Conservation (phyloP, 2,888 invertebrate species). For the Iphiclides podalirius region DNA sequence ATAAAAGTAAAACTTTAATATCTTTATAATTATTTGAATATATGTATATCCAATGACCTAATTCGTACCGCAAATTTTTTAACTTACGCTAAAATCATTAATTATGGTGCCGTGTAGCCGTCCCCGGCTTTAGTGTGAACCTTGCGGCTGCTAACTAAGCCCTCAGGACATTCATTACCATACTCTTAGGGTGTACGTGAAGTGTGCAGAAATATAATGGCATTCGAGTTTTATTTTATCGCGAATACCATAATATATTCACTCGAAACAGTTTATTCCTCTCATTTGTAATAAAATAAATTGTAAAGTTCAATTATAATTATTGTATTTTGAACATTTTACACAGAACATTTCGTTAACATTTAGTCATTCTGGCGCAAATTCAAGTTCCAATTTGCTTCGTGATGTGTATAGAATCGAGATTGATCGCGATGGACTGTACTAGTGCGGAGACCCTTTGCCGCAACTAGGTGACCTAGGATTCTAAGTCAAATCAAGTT, state of each 20-base stretch:
- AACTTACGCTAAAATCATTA: constrained; percentile 69
- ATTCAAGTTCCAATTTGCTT: too few relatives aligned
- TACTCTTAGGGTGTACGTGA: constrained; percentile 27
- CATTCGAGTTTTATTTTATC: constrained; percentile 19
- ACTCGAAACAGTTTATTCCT: constrained; percentile 7
- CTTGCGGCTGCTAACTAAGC: constrained; percentile 30
- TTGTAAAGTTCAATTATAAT: too few relatives aligned
- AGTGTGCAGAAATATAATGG: constrained; percentile 15
- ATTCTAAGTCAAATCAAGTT: too few relatives aligned
- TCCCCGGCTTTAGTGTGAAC: constrained; percentile 31
- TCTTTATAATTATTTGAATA: too few relatives aligned
- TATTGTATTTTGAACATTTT: too few relatives aligned
- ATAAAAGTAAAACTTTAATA: too few relatives aligned
- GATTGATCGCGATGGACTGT: too few relatives aligned
- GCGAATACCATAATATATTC: constrained; percentile 3
- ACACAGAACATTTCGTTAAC: too few relatives aligned
- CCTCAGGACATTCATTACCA: constrained; percentile 40
- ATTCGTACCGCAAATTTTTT: constrained; percentile 37
- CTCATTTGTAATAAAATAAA: background rate
- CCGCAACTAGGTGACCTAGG: too few relatives aligned
- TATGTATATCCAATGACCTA: constrained; percentile 34
- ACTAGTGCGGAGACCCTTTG: too few relatives aligned
- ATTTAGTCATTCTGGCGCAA: too few relatives aligned
- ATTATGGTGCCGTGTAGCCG: constrained; percentile 56
- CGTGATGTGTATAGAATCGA: too few relatives aligned